phyloP scores from a whole-genome alignment of 2,113 vertebrate species.

The Lichenostomus cassidix region DNA sequence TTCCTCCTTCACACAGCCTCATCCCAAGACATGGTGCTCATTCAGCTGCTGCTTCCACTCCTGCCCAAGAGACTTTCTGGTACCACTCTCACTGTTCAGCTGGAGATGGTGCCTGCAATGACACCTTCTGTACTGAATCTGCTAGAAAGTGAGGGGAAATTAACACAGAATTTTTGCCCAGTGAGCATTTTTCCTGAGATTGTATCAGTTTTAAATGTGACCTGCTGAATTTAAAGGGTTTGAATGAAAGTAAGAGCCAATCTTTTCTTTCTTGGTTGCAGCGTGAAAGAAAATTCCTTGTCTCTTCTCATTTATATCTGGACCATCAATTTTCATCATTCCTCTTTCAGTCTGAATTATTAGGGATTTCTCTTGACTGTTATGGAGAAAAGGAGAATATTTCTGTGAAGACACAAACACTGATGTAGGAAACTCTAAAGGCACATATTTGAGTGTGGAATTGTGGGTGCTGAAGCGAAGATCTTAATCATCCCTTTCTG shows the following conservation, averaged over 20 bases:
- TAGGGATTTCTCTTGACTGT: not conserved
- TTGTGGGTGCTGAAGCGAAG: not conserved
- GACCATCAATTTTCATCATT: not conserved
- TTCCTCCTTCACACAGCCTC: not conserved
- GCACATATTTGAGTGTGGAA: not conserved
- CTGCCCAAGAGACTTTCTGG: not conserved
- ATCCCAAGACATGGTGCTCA: not conserved
- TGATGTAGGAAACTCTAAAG: not conserved
- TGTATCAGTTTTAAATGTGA: not conserved
- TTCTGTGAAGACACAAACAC: not conserved
- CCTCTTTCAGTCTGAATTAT: not conserved
- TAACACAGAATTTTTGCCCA: not conserved
- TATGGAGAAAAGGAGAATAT: not conserved
- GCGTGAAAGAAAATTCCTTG: not conserved
- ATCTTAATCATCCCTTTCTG: not conserved
- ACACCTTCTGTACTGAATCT: not conserved
- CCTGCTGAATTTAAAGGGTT: not conserved
- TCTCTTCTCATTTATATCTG: not conserved
- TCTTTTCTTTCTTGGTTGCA: not conserved
- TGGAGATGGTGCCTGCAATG: not conserved
- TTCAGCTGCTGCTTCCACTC: not conserved
- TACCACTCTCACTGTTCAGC: not conserved
- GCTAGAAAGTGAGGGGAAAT: not conserved
- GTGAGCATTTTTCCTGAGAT: rapidly evolving
- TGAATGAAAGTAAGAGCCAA: not conserved